Base-by-base conservation (phyloP, 1,140 invertebrate genomes). In the Himalopsyche phryganea region DNA sequence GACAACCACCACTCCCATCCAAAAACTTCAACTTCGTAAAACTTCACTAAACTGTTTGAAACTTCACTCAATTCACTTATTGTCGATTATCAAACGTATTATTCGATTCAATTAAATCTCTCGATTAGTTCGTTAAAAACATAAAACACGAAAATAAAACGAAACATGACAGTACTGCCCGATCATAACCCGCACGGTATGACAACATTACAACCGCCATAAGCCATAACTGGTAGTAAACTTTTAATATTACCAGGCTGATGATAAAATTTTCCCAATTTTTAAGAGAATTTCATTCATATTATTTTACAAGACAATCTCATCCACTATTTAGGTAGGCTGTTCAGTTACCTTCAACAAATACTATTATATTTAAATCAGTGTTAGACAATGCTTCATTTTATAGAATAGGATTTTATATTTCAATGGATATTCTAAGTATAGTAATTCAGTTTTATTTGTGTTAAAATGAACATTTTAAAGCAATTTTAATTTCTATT, bases 171-270 rank as follows among this genome's bases (percentile, higher is more conserved):
- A 50, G 54, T 18, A 49, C 35, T 46, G 36, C 20, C 46, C 40
- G 36, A 45, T 33, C 18, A 42, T 35, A 49, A 28, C 35, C 23
- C 36, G 46, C 42, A 50, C 32, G 46, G 20, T 36, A 56, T 49
- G 46, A 56, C 54, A 56, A 56, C 54, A 56, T 56, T 49, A 56
- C 54, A 56, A 56, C 54, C 32, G 40, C 36, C 46, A 40, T 35
- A 33, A 15, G 14, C 33, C n/a, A 28, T 41, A 55, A 56, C 54
- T 48, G 46, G 54, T 46, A 56, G 46, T n/a, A 42, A 28, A 41
- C 14, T 33, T 4, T 48, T 35, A 44, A 46, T 56, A 46, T 33
- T 48, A 36, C 54, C 52, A 48, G 14, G 11, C 0, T 11, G 2
- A n/a, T 17, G 6, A 20, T 36, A 11, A 10, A 55, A 36, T 47